Base-by-base conservation (phyloP, 2,797 vertebrate species). In the Coregonus suidteri region DNA sequence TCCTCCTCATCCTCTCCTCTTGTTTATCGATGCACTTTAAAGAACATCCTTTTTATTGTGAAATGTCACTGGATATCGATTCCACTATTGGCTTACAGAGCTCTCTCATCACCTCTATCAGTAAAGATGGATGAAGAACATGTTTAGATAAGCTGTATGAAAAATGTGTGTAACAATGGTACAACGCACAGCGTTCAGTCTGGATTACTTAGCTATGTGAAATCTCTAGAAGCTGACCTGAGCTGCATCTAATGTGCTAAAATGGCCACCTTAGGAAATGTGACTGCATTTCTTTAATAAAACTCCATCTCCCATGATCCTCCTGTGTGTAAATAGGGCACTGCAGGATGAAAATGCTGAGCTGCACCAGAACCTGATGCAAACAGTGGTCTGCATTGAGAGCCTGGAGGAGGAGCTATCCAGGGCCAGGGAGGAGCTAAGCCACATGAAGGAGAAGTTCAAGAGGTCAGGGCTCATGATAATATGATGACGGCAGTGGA, bases 381-480 rank as follows among this genome's bases (percentile, higher is more conserved):
- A 94, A 88, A 93, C 89, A 0, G 90, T 94, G 73, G 89, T 93
- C 67, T 94, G 93, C 86, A 95, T 94, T 6, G 94, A 95, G 86
- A 93, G 91, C 81, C 88, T 94, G 79, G 94, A 95, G 84, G 82
- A 59, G 3, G 94, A 95, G 86, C 37, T 94, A 75, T 90, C 94
- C 80, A 89, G 89, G 35, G 92, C 92, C 74, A 93, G 90, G 41
- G 89, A 92, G 0, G 93, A 95, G 85, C 91, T 95, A 51, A 78
- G 81, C 47, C 86, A 81, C 6, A 82, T 93, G 69, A 94, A 93
- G 75, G 93, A 93, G 14, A 94, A 93, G 83, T 94, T 93, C 74
- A 92, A 90, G 89, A 94, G 93, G 94, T 95, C 34, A 77, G 83
- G 0, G 37, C 66, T 34, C 34, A 54, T 70, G 3, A 16, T 65